Evolutionary conservation across 2,888 invertebrate genomes (phyloP), one percentile per base, ranked within the genome.

Genomic region (Adelognathus sp.): DNA sequence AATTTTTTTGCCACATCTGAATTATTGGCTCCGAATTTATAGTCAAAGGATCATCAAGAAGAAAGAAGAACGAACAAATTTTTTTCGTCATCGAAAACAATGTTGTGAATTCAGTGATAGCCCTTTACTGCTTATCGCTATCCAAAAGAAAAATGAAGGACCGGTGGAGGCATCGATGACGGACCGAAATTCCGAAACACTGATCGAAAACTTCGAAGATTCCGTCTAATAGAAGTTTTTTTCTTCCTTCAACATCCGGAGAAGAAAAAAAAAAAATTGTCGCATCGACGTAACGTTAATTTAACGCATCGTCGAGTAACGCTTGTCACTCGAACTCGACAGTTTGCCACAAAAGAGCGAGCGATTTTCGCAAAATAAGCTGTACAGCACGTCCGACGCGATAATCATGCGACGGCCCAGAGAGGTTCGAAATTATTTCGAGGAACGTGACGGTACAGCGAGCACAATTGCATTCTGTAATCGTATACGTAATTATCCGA

Each of bases 381-480:
- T 29, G 7, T 36, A 11, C 36, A 66, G 71, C 50, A 66, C 71
- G 44, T 60, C 66, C 39, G 54, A 24, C 63, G 27, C 33, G 31
- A 52, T 64, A 71, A 76, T 76, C 60, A 39, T n/a, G n/a, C 54
- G 18, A 61, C 39, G 36, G 69, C 64, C 29, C 3, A 7, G 14
- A 54, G 16, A 14, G 3, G 29, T 50, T 11, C 24, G 64, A n/a
- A 50, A 33, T 29, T 21, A 50, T 50, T 50, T 24, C 21, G 50
- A 50, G 1, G 24, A 50, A 2, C 50, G 50, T 18, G 3, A 21
- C 24, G 50, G 50, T 50, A 21, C 16, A 21, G 16, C 29, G 39
- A 63, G 41, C 63, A 52, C 60, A 44, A 60, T 70, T 41, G 54
- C n/a, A 46, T 70, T 74, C 60, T 52, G 66, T 60, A 70, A 74